Evolutionary conservation across 2,797 vertebrate genomes (phyloP).

Genomic region (Sciaenops ocellatus): DNA sequence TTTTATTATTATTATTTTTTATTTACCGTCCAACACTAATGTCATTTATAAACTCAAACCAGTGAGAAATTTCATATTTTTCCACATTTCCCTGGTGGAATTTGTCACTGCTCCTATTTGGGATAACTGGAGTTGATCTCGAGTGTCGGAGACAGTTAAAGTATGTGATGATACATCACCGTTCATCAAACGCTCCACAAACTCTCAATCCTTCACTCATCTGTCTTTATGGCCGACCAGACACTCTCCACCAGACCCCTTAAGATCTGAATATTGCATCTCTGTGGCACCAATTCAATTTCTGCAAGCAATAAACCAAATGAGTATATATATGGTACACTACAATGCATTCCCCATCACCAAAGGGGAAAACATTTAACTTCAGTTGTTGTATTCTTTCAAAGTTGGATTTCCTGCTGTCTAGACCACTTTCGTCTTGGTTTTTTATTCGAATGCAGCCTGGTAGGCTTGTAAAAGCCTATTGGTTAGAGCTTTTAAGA

Average conservation of each 20-base stretch:
- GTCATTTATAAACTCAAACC: slow-evolving; percentile 59
- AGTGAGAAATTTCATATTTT: slow-evolving; percentile 61
- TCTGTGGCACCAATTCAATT: slow-evolving; percentile 78
- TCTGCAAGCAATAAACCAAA: slow-evolving; percentile 79
- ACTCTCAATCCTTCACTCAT: slow-evolving; percentile 64
- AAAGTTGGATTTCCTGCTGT: slow-evolving; percentile 82
- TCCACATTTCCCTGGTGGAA: slow-evolving; percentile 72
- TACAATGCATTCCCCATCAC: slow-evolving; percentile 70
- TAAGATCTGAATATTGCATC: slow-evolving; percentile 81
- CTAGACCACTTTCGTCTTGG: slow-evolving; percentile 81
- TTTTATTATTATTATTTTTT: background rate
- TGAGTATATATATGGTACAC: slow-evolving; percentile 73
- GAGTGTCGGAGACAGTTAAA: slow-evolving; percentile 69
- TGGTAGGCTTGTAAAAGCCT: slow-evolving; percentile 79
- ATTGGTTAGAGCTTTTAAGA: slow-evolving; percentile 81
- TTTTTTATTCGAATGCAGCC: slow-evolving; percentile 77
- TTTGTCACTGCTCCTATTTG: slow-evolving; percentile 49
- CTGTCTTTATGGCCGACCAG: slow-evolving; percentile 63
- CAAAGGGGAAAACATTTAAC: slow-evolving; percentile 78
- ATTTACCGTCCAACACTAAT: slow-evolving; percentile 55
- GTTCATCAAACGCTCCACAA: slow-evolving; percentile 75
- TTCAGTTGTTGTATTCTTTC: slow-evolving; percentile 77
- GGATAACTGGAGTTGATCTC: slow-evolving; percentile 71
- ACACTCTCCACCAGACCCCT: slow-evolving; percentile 64
- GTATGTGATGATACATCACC: slow-evolving; percentile 71